Conservation (phyloP, 35 echinoderm and acorn worm genomes). For the Stichopus chloronotus region DNA sequence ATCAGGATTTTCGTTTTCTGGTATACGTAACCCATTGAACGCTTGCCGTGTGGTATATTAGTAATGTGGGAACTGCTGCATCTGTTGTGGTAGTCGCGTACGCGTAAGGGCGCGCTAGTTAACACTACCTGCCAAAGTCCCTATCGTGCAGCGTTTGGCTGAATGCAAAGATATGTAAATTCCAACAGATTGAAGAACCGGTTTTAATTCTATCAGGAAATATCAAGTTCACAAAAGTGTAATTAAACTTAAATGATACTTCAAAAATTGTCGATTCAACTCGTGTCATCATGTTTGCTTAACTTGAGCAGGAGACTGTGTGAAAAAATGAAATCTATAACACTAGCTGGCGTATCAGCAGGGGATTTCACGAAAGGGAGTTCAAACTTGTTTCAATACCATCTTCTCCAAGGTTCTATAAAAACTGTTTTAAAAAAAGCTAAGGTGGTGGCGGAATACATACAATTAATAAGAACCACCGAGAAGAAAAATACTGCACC, state of each 20-base stretch:
- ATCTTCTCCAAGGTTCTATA: too few relatives aligned
- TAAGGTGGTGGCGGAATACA: too few relatives aligned
- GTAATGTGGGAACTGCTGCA: conserved; percentile 11
- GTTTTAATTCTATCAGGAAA: neutral
- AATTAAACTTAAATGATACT: neutral
- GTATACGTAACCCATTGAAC: neutral
- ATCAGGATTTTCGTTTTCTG: too few relatives aligned
- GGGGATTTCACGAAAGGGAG: too few relatives aligned
- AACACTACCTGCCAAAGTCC: conserved; percentile 21
- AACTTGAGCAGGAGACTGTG: too few relatives aligned
- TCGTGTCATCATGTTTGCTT: neutral
- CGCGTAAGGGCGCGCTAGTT: conserved; percentile 23
- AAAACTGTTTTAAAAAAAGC: too few relatives aligned
- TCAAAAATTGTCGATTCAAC: neutral
- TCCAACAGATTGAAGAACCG: neutral
- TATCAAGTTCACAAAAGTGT: neutral
- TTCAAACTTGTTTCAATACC: too few relatives aligned
- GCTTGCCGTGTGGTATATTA: neutral
- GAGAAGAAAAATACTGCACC: too few relatives aligned
- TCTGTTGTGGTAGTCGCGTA: neutral
- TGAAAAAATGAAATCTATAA: too few relatives aligned
- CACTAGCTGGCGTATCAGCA: too few relatives aligned
- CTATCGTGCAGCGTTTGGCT: neutral
- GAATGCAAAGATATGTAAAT: conserved; percentile 46
- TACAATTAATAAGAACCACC: too few relatives aligned